Conservation (phyloP, 2,113 vertebrate genomes). For the Argyrosomus japonicus region DNA sequence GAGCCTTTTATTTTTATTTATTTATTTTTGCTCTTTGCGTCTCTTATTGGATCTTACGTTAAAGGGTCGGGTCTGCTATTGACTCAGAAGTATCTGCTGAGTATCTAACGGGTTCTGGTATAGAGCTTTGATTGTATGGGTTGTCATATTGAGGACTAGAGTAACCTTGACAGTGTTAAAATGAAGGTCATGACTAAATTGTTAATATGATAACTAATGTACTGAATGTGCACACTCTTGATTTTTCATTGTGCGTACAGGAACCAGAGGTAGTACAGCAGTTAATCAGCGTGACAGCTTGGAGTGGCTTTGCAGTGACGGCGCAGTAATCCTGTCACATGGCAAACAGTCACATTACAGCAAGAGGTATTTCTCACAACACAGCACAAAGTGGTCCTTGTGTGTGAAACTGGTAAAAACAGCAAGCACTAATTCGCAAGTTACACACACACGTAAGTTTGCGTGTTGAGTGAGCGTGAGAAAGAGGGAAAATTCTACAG, state of each 20-base stretch:
- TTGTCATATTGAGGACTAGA: neutral
- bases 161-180: too few species aligned
- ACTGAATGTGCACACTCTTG: neutral
- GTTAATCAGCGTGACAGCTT: slow-evolving; percentile 26
- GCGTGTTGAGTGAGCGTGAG: neutral
- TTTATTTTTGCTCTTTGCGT: neutral
- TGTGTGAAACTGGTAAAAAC: slow-evolving; percentile 6
- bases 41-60: neutral
- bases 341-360: slow-evolving; percentile 39
- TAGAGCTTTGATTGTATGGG: neutral
- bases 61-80: neutral
- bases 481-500: neutral
- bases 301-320: slow-evolving; percentile 28
- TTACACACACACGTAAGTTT: neutral
- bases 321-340: slow-evolving; percentile 54
- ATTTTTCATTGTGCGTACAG: neutral
- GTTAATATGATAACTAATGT: neutral
- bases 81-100: neutral
- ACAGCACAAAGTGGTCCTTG: neutral
- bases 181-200: neutral
- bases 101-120: neutral
- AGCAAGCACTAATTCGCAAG: neutral
- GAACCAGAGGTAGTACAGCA: slow-evolving; percentile 1
- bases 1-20: neutral
- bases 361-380: slow-evolving; percentile 19